Evolutionary conservation across 2,113 vertebrate species (phyloP), one percentile per base, ranked within the genome.

Genomic region (Paralichthys olivaceus): DNA sequence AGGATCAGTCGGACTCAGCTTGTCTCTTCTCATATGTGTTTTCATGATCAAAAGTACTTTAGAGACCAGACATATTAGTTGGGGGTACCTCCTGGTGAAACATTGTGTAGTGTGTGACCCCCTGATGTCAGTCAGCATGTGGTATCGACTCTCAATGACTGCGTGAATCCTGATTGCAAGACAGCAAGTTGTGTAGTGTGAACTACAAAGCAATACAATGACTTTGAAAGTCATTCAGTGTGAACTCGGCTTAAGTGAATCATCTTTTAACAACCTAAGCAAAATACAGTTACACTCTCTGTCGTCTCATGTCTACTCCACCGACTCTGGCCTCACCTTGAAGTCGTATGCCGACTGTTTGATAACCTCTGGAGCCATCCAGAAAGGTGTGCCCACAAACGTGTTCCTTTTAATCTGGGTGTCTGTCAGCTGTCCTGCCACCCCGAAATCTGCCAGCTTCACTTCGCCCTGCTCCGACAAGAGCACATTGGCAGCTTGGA

Each of bases 401-500:
- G 98, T 99, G 92, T 99, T 99, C 84, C 98, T 97, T 93, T 99
- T 99, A 89, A 99, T 99, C 82, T 99, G 98, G 0, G 98, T 99
- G 72, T 99, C 98, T 2, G 98, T 99, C 89, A 99, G 89, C 94
- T 99, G 98, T 14, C 98, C 98, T 0, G 98, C 98, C 90, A 99
- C 98, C 3, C 98, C 98, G 1, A 99, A 99, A 90, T 99, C 98
- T 1, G 98, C 98, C 91, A 99, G 93, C 89, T 99, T 99, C 89
- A 99, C 98, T 0, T 99, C 97, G 0, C 98, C 98, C 89, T 98
- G 97, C 85, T 99, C 98, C 0, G 98, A 99, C 62, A 99, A 95
- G 51, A 99, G 94, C 87, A 99, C 97, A 0, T 99, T 99, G 93
- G 98, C 98, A 86, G 98, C 98, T 95, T 7, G 37, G 29, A 75